A percentile compares a stretch with the other conserved stretches of the same genome.
Conservation (phyloP, 2,888 invertebrate species). For the Pomacea canaliculata region DNA sequence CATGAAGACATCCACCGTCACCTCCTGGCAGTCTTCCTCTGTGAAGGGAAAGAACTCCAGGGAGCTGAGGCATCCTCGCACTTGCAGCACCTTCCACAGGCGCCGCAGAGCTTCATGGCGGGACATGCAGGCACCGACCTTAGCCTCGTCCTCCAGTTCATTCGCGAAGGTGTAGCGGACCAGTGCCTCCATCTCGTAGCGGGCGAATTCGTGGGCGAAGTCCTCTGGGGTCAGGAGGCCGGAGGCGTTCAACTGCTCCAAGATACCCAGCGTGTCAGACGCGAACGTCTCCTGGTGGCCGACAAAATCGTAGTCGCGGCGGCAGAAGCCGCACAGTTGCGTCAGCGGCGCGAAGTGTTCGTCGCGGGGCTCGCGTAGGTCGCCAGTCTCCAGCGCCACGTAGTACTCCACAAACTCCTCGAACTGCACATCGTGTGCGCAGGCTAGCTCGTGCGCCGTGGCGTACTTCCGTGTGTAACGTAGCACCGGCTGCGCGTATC, state of each 20-base stretch:
- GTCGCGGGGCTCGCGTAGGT: background rate
- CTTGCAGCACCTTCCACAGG: constrained; percentile 7
- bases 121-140: background rate
- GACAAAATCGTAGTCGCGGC: background rate
- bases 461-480: background rate
- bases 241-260: background rate
- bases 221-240: background rate
- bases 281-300: constrained; percentile 10
- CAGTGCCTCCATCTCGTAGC: constrained; percentile 7
- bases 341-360: constrained; percentile 4
- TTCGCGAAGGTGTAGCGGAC: background rate
- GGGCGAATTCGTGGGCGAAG: background rate
- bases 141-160: background rate
- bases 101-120: background rate
- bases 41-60: constrained; percentile 11
- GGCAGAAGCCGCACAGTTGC: constrained; percentile 4
- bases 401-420: constrained; percentile 4
- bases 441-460: background rate
- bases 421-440: constrained; percentile 1
- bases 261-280: constrained; percentile 5
- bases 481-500: background rate
- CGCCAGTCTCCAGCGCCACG: background rate
- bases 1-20: background rate
- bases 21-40: background rate
- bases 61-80: background rate